Evolutionary conservation across 2,888 invertebrate species (phyloP), one percentile per base, ranked within the genome.

Genomic region (Plebejus argus): DNA sequence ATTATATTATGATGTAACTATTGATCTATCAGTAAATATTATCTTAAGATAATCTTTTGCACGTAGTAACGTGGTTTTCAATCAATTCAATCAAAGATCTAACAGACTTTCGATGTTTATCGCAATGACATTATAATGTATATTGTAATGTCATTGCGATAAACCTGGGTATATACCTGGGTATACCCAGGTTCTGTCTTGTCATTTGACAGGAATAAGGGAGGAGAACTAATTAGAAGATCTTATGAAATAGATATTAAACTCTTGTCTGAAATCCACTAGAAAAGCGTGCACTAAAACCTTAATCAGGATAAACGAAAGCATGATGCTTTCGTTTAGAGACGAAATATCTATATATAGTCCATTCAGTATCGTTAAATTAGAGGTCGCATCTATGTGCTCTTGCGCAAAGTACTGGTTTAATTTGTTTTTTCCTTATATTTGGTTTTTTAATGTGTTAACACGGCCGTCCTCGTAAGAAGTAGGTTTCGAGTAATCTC

Each of bases 361-460:
- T n/a, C 20, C 23, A 23, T 23, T 49, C 39, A 15, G 23, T 72
- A 72, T 45, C 49, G 28, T 49, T 28, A 28, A 71, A 20, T 49
- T 18, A 23, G 28, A 74, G 74, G 74, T 74, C 74, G 53, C 23
- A 2, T 74, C 23, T 74, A 53, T 89, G 89, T 79, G 81, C 81
- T 85, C 84, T 92, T 92, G 89, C 91, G 91, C 87, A 92, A 92
- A 83, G 81, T 80, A 79, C 80, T 79, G 83, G 82, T 83, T 86
- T 84, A 88, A 89, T 86, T 87, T 85, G 84, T 83, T 85, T 88
- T 53, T 89, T 89, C 88, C 87, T 87, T 83, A 80, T 89, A 86
- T 90, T 90, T 89, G 86, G 88, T 86, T 88, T 85, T 84, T 84
- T 85, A 84, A 87, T 85, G 84, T 86, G 87, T 86, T 87, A 87